Evolutionary conservation across 2,113 vertebrate genomes (phyloP), one percentile per base, ranked within the genome.

Genomic region (Lophotis ruficrista): DNA sequence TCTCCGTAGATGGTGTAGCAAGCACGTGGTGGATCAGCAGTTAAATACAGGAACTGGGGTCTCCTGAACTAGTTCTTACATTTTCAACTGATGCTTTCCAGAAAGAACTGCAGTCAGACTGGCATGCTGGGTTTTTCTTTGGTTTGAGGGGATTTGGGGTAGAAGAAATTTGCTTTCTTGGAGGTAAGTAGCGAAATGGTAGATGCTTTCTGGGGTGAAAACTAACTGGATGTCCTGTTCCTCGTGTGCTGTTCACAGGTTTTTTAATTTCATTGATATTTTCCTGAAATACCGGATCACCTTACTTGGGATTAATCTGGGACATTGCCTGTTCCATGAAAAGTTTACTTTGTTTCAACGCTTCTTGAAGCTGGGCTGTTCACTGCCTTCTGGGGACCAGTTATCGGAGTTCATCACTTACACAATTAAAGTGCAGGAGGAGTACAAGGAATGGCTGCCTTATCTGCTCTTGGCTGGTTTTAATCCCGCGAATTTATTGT

Each of bases 381-480:
- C 79, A 0, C 71, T 98, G 78, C 90, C 96, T 86, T 64, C 95
- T 0, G 97, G 93, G 83, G 94, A 93, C 35, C 90, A 98, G n/a
- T 31, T 96, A 11, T 13, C 35, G 1, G 97, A 98, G 50, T 98
- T 98, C 96, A 30, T 96, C 65, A 94, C 23, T 31, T 84, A 84
- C 28, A 85, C 97, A 30, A 1, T 94, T 86, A 60, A 83, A 82
- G 97, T 71, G 31, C 96, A 96, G 4, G 38, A 53, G 45, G 81
- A 96, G 5, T 98, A 98, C 54, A 98, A 97, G 84, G 94, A 98
- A 43, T 99, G 99, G 99, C 97, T 99, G 89, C 99, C 99, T 37
- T 95, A 96, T 84, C 97, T 99, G 24, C 97, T 99, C 16, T 96
- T 98, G 86, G 98, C 99, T 15, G 99, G 99, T 66, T 98, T 99